phyloP scores from a whole-genome alignment of 2,888 invertebrate genomes.

The Listrodromus nycthemerus region DNA sequence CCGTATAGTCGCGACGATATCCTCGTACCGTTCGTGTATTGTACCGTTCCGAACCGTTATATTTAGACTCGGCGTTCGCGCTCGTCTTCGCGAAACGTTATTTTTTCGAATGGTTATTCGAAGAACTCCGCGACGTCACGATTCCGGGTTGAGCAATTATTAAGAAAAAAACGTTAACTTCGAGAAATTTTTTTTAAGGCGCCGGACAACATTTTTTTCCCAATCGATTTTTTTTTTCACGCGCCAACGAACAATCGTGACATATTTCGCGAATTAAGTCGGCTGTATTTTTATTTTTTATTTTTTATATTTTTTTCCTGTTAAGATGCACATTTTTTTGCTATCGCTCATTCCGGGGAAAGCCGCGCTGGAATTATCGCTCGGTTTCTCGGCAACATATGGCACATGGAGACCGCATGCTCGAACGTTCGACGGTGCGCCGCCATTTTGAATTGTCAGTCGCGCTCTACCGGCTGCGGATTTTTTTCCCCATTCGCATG shows the following conservation, averaged over 20 bases:
- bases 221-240: neutral
- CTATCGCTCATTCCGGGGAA: slow-evolving; percentile 19
- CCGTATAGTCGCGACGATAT: slow-evolving; percentile 44
- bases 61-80: slow-evolving; percentile 29
- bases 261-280: neutral
- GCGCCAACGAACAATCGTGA: slow-evolving; percentile 6
- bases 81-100: slow-evolving; percentile 3
- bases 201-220: neutral
- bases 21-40: slow-evolving; percentile 59
- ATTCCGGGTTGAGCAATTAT: slow-evolving; percentile 8
- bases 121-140: neutral
- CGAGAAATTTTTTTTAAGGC: too few species aligned
- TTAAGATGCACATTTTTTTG: neutral
- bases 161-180: neutral
- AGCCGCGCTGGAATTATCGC: slow-evolving; percentile 16
- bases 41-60: slow-evolving; percentile 62
- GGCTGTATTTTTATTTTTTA: neutral
- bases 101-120: neutral
- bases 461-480: slow-evolving; percentile 48
- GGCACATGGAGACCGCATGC: slow-evolving; percentile 67
- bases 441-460: slow-evolving; percentile 60
- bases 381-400: slow-evolving; percentile 66
- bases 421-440: slow-evolving; percentile 54
- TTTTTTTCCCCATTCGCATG: slow-evolving; percentile 4
- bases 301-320: neutral